Evolutionary conservation across 2,113 vertebrate genomes (phyloP).

Genomic region (Rhinopithecus roxellana): DNA sequence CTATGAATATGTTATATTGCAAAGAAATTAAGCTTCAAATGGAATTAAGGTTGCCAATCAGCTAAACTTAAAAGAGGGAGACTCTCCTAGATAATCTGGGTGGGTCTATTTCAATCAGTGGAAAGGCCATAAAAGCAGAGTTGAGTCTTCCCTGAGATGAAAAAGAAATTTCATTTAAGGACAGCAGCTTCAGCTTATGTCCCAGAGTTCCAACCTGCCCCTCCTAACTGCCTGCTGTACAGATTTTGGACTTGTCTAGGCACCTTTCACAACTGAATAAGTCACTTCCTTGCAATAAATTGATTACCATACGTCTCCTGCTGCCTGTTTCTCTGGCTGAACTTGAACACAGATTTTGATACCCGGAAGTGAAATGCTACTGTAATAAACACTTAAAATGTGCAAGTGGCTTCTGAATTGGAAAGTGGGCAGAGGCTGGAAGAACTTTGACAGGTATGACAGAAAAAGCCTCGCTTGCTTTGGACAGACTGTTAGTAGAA

Average conservation of each 20-base stretch:
- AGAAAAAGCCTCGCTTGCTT: background rate
- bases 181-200: background rate
- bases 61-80: background rate
- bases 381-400: slow-evolving; percentile 6
- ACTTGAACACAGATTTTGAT: background rate
- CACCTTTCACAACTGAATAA: background rate
- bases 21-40: background rate
- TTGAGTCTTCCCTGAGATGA: background rate
- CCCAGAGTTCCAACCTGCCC: background rate
- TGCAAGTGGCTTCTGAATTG: background rate
- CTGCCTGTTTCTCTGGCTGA: background rate
- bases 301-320: background rate
- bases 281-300: background rate
- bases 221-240: background rate
- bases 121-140: background rate
- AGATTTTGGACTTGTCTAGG: background rate
- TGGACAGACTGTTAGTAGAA: slow-evolving; percentile 6
- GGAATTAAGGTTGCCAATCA: background rate
- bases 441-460: background rate
- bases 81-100: background rate
- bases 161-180: background rate
- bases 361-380: background rate
- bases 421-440: background rate
- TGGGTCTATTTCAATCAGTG: background rate
- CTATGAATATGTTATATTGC: background rate